Percentiles rank a stretch among this genome's conserved stretches.
phyloP scores from a whole-genome alignment of 2,113 vertebrate species.

The Chroicocephalus ridibundus region DNA sequence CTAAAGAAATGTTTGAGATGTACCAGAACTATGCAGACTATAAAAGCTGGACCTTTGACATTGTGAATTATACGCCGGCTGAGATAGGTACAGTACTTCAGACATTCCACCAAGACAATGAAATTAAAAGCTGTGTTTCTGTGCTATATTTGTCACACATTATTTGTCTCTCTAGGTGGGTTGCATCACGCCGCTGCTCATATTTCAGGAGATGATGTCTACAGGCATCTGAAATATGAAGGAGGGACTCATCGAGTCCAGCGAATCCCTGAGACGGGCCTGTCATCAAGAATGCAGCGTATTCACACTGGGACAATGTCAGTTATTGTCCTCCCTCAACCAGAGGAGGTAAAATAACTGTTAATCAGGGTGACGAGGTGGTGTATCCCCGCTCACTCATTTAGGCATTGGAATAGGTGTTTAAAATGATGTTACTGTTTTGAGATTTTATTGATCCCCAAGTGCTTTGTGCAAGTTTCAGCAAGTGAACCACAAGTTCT shows the following conservation, averaged over 20 bases:
- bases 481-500: background rate
- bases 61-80: slow-evolving; percentile 82
- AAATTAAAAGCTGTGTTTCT: background rate
- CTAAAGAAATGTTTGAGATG: slow-evolving; percentile 93
- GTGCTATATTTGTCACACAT: background rate
- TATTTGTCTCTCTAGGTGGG: slow-evolving; percentile 77
- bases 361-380: fast-evolving
- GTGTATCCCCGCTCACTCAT: background rate
- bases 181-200: slow-evolving; percentile 90
- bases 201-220: slow-evolving; percentile 84
- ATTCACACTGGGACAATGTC: slow-evolving; percentile 96
- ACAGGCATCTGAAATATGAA: slow-evolving; percentile 87
- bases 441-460: background rate
- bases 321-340: slow-evolving; percentile 89
- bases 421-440: background rate
- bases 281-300: slow-evolving; percentile 94
- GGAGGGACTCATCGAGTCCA: slow-evolving; percentile 94
- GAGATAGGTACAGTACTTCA: slow-evolving; percentile 81
- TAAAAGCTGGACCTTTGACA: slow-evolving; percentile 88
- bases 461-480: background rate
- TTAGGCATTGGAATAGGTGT: background rate
- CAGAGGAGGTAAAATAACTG: slow-evolving; percentile 79
- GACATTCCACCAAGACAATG: background rate
- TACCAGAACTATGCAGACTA: slow-evolving; percentile 86
- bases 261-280: slow-evolving; percentile 89